phyloP scores from a whole-genome alignment of 30 jellyfish, hydroid and myxozoan genomes.

The Mastigias papua region DNA sequence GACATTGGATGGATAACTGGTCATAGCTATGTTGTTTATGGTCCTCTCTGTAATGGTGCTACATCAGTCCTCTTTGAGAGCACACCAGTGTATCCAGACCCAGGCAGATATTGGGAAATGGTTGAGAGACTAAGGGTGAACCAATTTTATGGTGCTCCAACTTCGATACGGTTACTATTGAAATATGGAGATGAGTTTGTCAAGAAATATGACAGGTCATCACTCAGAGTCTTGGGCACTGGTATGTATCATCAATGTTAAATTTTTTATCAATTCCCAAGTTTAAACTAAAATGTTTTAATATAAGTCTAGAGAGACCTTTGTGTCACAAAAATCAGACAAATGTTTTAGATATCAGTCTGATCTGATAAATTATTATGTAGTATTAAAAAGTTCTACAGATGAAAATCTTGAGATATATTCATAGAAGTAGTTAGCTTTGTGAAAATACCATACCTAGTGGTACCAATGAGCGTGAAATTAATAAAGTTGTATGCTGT shows the following conservation, averaged over 20 bases:
- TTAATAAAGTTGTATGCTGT: too few relatives aligned
- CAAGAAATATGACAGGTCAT: slow-evolving; percentile 85
- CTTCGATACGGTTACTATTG: slow-evolving; percentile 91
- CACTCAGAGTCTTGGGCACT: slow-evolving; percentile 87
- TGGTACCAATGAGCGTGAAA: too few relatives aligned
- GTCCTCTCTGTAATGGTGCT: slow-evolving; percentile 98
- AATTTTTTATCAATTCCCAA: too few relatives aligned
- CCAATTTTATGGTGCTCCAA: slow-evolving; percentile 99
- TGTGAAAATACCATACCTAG: too few relatives aligned
- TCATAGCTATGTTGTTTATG: slow-evolving; percentile 96
- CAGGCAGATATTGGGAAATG: slow-evolving; percentile 99
- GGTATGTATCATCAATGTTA: slow-evolving; percentile 44
- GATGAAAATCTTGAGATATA: too few relatives aligned
- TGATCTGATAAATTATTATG: too few relatives aligned
- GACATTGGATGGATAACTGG: slow-evolving; percentile 99
- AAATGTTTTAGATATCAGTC: too few relatives aligned
- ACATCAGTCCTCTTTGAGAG: slow-evolving; percentile 94
- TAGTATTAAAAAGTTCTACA: too few relatives aligned
- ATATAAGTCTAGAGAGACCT: too few relatives aligned
- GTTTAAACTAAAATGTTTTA: too few relatives aligned
- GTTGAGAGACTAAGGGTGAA: slow-evolving; percentile 85
- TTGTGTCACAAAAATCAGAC: too few relatives aligned
- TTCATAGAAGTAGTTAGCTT: too few relatives aligned
- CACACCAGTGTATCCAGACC: slow-evolving; percentile 97
- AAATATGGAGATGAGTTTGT: slow-evolving; percentile 90